Conservation (phyloP, 2,888 invertebrate species). For the Onthophagus sagittarius region DNA sequence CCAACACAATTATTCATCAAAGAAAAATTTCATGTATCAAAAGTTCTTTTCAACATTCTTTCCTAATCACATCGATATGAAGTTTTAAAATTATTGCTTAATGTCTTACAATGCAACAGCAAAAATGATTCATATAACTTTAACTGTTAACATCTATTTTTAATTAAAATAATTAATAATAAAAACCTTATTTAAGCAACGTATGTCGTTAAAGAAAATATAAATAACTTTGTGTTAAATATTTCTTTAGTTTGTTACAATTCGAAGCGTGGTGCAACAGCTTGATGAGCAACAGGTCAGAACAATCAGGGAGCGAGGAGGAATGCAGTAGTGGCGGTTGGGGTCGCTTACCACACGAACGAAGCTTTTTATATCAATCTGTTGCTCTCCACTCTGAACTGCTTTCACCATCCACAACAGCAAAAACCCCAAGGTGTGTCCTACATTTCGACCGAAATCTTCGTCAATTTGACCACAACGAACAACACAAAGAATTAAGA, state of each 20-base stretch:
- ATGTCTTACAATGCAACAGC: too few species aligned
- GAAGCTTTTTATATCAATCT: constrained; percentile 4
- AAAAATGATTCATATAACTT: too few species aligned
- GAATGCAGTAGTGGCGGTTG: neutral
- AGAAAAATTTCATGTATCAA: neutral
- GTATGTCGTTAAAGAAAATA: too few species aligned
- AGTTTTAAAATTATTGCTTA: too few species aligned
- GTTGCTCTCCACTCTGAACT: neutral
- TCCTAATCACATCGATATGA: too few species aligned
- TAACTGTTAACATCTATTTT: too few species aligned
- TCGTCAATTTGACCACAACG: neutral
- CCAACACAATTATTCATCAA: neutral
- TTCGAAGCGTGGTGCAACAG: neutral
- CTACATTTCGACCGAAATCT: neutral
- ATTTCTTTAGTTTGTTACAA: neutral
- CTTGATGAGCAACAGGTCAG: constrained; percentile 12
- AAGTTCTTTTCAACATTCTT: neutral
- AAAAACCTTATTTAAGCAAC: too few species aligned
- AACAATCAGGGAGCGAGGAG: neutral
- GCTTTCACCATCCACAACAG: neutral
- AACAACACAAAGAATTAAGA: neutral
- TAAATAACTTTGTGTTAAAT: too few species aligned
- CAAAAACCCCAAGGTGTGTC: neutral
- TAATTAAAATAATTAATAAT: too few species aligned
- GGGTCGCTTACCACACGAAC: neutral